phyloP scores from a whole-genome alignment of 2,888 invertebrate genomes.

The Julus scandinavius region DNA sequence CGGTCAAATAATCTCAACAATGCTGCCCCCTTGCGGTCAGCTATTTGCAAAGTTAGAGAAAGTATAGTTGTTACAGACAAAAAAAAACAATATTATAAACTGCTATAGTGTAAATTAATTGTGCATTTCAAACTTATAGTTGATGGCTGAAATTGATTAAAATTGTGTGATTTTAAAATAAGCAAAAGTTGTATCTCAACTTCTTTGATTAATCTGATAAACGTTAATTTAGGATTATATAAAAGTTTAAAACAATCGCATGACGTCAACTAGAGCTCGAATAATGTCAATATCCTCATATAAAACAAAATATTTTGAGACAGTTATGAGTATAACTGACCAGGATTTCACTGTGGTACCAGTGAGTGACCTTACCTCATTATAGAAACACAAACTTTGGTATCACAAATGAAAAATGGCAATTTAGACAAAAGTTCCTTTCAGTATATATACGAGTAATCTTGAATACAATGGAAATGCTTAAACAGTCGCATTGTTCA shows the following conservation, averaged over 20 bases:
- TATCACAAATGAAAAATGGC: neutral
- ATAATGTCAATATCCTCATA: neutral
- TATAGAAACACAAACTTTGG: neutral
- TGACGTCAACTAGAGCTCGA: neutral
- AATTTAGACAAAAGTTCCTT: neutral
- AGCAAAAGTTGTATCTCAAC: too few relatives aligned
- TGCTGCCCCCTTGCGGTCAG: slow-evolving; percentile 3
- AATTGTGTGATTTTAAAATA: too few relatives aligned
- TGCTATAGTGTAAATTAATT: neutral
- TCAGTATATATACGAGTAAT: neutral
- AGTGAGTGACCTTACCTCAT: neutral
- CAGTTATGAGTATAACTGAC: neutral
- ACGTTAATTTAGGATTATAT: too few relatives aligned
- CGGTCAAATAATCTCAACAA: neutral
- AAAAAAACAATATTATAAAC: too few relatives aligned
- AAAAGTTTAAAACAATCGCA: neutral
- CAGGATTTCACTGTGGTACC: neutral
- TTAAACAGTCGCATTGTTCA: neutral
- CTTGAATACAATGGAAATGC: neutral
- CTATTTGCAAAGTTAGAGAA: neutral
- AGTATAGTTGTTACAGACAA: neutral
- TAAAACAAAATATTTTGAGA: neutral
- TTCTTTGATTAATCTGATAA: too few relatives aligned
- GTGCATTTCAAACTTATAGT: neutral
- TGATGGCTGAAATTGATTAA: neutral